These are phyloP conservation scores for Rhizoglyphus robini DNA, from an alignment of 1,140 invertebrate species.

Conservation along the genomic window DNA sequence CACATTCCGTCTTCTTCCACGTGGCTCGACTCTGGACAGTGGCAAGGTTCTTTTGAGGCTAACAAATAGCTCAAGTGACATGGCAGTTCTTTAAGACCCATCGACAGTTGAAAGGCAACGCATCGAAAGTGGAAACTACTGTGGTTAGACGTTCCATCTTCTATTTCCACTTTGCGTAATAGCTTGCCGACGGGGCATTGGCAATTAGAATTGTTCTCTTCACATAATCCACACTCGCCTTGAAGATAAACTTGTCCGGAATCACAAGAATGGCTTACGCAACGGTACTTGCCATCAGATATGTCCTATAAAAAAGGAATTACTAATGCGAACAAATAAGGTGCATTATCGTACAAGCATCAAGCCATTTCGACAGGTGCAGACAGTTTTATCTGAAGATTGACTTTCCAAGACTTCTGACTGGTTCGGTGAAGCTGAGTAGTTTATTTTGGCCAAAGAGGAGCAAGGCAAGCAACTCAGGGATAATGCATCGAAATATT, in stretches of 20 bases:
- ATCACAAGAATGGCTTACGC: background rate
- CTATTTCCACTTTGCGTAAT: background rate
- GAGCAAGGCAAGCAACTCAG: background rate
- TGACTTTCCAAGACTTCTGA: background rate
- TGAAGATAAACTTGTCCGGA: background rate
- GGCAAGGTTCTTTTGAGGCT: background rate
- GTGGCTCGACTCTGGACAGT: background rate
- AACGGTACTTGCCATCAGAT: background rate
- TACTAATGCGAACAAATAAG: too few species aligned
- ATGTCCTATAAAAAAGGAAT: background rate
- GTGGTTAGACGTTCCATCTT: background rate
- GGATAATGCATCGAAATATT: background rate
- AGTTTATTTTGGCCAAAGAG: background rate
- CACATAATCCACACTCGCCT: background rate
- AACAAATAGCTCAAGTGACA: background rate
- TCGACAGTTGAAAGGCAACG: background rate
- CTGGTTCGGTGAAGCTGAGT: background rate
- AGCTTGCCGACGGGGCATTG: background rate
- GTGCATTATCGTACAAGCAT: too few species aligned
- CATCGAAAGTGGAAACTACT: background rate
- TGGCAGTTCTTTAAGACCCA: background rate
- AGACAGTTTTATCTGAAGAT: background rate
- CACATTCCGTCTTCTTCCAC: slow-evolving; percentile 7
- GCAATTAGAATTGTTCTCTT: background rate
- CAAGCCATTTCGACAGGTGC: background rate